These are phyloP conservation scores for Dryobates pubescens DNA, from an alignment of 2,797 vertebrate genomes.

Conservation along the genomic window DNA sequence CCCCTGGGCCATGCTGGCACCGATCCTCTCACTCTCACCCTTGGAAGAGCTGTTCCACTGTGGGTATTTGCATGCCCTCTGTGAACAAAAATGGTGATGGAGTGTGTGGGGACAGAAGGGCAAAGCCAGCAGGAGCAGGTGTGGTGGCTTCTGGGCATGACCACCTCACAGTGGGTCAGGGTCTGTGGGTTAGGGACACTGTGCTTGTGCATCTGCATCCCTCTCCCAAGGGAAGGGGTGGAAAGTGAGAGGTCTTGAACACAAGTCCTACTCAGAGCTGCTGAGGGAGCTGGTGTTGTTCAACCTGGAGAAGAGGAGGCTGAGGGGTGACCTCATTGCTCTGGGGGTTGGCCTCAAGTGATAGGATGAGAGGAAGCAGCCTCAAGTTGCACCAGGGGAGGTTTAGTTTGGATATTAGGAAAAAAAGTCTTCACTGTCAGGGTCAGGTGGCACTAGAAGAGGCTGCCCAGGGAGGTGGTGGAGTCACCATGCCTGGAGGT, in stretches of 20 bases:
- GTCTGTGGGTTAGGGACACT: neutral
- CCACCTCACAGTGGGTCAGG: neutral
- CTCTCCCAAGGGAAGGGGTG: rapidly evolving
- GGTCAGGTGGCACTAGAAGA: too few species aligned
- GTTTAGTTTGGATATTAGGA: too few species aligned
- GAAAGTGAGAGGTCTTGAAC: neutral
- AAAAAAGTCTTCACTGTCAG: too few species aligned
- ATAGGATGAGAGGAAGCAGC: too few species aligned
- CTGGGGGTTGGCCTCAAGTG: too few species aligned
- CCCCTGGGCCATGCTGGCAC: neutral
- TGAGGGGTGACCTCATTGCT: too few species aligned
- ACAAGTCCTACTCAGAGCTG: too few species aligned
- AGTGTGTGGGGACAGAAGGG: neutral
- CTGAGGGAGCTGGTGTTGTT: too few species aligned
- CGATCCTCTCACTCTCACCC: neutral
- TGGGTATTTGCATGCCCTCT: rapidly evolving
- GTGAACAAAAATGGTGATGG: neutral
- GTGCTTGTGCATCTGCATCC: neutral
- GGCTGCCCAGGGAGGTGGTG: too few species aligned
- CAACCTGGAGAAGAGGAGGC: too few species aligned
- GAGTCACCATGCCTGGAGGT: too few species aligned
- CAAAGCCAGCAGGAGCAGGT: neutral
- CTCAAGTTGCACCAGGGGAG: too few species aligned
- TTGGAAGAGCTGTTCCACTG: neutral
- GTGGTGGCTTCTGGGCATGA: neutral